Evolutionary conservation across 2,797 vertebrate genomes (phyloP).

Genomic region (Molossus alvarezi): DNA sequence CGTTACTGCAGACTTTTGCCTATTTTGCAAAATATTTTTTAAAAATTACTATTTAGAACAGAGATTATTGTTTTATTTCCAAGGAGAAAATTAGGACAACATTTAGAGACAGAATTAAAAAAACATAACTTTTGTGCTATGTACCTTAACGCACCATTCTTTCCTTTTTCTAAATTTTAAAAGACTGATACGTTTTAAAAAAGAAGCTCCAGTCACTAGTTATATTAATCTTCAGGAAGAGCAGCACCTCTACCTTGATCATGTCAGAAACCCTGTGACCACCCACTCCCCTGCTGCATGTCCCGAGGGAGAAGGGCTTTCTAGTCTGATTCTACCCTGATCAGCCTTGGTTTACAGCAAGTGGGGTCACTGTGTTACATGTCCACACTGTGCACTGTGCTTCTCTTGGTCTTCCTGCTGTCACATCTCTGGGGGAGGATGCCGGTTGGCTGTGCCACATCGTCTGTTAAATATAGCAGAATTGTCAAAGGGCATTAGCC

Average conservation of each 20-base stretch:
- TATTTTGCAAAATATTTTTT: background rate
- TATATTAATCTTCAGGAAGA: background rate
- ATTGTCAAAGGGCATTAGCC: background rate
- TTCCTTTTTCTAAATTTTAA: background rate
- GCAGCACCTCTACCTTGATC: background rate
- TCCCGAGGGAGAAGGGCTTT: background rate
- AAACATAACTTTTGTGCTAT: background rate
- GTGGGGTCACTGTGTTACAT: background rate
- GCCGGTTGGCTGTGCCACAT: background rate
- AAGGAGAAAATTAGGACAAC: background rate
- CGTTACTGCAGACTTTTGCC: background rate
- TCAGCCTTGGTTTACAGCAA: background rate
- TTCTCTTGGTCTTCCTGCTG: background rate
- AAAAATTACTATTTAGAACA: background rate
- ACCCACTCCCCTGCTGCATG: background rate
- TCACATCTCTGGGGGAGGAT: background rate
- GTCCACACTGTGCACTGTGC: background rate
- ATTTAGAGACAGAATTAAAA: background rate
- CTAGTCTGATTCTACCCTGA: background rate
- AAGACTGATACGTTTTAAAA: background rate
- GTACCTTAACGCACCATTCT: background rate
- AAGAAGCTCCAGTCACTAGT: background rate
- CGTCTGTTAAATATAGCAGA: background rate
- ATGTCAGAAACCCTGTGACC: background rate
- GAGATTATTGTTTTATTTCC: conserved; percentile 22